Percentiles rank a stretch among this genome's conserved stretches.
phyloP scores from a whole-genome alignment of 2,888 invertebrate species.

The Amblyteles armatorius region DNA sequence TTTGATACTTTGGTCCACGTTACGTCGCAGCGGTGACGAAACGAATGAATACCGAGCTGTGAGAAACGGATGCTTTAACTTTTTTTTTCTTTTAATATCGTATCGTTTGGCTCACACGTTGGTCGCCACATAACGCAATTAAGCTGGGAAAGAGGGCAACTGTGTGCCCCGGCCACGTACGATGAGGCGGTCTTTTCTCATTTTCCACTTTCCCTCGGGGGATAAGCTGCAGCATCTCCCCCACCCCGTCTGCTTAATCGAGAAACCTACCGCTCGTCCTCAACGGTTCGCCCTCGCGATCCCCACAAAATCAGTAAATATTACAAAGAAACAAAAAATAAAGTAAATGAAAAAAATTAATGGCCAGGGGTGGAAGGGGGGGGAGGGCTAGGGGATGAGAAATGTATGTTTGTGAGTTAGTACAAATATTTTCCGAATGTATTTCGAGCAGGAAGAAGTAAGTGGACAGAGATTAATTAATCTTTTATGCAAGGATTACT shows the following conservation, averaged over 20 bases:
- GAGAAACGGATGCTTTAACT: not conserved
- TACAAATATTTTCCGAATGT: not conserved
- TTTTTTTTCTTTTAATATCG: constrained; percentile 39
- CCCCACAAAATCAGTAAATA: constrained; percentile 47
- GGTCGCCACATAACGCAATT: constrained; percentile 56
- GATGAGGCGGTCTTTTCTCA: constrained; percentile 61
- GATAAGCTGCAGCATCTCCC: constrained; percentile 36
- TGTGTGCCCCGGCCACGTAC: constrained; percentile 57
- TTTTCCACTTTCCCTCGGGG: constrained; percentile 57
- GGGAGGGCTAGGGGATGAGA: not conserved
- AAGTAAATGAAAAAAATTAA: constrained; percentile 23
- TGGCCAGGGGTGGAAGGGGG: not conserved
- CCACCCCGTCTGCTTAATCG: constrained; percentile 48
- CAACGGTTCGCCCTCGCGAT: constrained; percentile 35
- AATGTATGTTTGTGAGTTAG: not conserved
- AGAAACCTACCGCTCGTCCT: constrained; percentile 55
- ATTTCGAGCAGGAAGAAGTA: not conserved
- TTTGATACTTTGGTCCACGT: not conserved
- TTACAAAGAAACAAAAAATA: constrained; percentile 11
- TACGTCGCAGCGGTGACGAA: not conserved
- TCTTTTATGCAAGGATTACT: not conserved
- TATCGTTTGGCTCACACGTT: constrained; percentile 42
- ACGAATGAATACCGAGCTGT: not conserved
- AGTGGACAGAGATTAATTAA: not conserved
- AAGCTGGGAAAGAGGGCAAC: constrained; percentile 58